Evolutionary conservation across 2,797 vertebrate species (phyloP).

Genomic region (Sebastes glaucus): DNA sequence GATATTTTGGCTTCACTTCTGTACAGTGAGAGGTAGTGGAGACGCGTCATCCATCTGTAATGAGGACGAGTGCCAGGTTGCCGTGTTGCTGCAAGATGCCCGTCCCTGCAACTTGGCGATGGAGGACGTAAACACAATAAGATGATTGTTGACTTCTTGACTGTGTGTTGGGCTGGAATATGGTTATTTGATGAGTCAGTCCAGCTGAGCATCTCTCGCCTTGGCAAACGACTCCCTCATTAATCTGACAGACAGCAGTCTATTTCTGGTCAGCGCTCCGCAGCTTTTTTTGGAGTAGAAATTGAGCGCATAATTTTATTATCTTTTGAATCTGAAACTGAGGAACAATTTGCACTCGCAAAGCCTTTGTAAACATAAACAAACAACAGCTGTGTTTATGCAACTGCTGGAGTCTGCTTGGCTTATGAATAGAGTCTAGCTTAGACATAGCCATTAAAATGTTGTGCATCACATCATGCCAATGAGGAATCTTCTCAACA

Average conservation of each 20-base stretch:
- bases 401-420: constrained; percentile 16
- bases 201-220: constrained; percentile 36
- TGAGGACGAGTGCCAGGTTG: background rate
- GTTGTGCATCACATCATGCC: constrained; percentile 21
- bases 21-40: too few relatives aligned
- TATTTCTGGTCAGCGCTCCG: constrained; percentile 49
- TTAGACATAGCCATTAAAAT: constrained; percentile 25
- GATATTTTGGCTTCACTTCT: too few relatives aligned
- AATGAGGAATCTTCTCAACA: constrained; percentile 32
- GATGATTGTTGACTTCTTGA: constrained; percentile 31
- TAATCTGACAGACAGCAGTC: constrained; percentile 56
- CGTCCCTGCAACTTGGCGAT: background rate
- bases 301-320: constrained; percentile 49
- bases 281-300: constrained; percentile 23
- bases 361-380: constrained; percentile 46
- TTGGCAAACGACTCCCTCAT: constrained; percentile 48
- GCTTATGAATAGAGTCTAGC: constrained; percentile 18
- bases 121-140: background rate
- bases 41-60: background rate
- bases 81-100: background rate
- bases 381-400: constrained; percentile 60
- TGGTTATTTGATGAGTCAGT: constrained; percentile 53
- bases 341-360: constrained; percentile 40
- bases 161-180: constrained; percentile 41
- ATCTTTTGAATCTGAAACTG: constrained; percentile 31